Evolutionary conservation across 2,888 invertebrate genomes (phyloP).

Genomic region (Dichetophora obliterata): DNA sequence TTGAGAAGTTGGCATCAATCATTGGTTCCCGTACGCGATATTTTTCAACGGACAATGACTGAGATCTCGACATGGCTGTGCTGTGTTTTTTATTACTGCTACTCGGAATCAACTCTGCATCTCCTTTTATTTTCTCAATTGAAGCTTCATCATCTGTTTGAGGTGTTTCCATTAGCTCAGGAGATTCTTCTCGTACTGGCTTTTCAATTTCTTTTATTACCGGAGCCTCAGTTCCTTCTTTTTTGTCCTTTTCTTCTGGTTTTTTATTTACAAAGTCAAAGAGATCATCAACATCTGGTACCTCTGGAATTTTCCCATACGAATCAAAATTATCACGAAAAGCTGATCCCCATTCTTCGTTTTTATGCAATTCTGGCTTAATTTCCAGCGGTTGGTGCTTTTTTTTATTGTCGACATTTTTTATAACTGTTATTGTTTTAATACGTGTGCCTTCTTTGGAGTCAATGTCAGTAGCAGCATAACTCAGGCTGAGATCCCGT

Average conservation of each 20-base stretch:
- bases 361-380: constrained; percentile 63
- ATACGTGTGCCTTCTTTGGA: constrained; percentile 67
- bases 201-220: constrained; percentile 42
- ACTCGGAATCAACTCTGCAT: constrained; percentile 63
- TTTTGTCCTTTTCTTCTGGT: constrained; percentile 32
- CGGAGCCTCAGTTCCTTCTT: constrained; percentile 32
- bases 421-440: constrained; percentile 69
- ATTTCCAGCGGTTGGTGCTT: constrained; percentile 57
- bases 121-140: constrained; percentile 65
- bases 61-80: constrained; percentile 3
- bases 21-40: constrained; percentile 53
- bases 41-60: constrained; percentile 40
- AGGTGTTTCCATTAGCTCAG: constrained; percentile 40
- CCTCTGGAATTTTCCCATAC: constrained; percentile 65
- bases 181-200: constrained; percentile 45
- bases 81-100: constrained; percentile 13
- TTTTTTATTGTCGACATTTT: constrained; percentile 61
- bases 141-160: constrained; percentile 35
- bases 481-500: constrained; percentile 67
- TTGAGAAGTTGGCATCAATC: constrained; percentile 58
- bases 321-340: constrained; percentile 67
- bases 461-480: constrained; percentile 68
- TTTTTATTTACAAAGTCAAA: constrained; percentile 66
- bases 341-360: constrained; percentile 64
- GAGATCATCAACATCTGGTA: constrained; percentile 67